Evolutionary conservation across 2,113 vertebrate species (phyloP), one percentile per base, ranked within the genome.

Genomic region (Chrysochloris asiatica): DNA sequence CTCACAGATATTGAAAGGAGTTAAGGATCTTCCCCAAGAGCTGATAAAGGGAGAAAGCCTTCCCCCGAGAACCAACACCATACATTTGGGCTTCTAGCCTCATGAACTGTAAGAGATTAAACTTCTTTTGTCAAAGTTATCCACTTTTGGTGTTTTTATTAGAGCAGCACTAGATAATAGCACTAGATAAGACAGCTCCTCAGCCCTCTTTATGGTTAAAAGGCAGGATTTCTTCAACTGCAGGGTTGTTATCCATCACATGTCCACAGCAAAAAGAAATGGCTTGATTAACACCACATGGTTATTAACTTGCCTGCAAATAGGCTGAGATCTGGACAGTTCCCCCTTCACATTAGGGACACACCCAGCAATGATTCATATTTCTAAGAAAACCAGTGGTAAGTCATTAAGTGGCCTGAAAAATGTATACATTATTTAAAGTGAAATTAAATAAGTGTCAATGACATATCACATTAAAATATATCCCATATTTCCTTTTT

Each of bases 361-460:
- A n/a, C n/a, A n/a, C n/a, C n/a, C n/a, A n/a, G 36, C 36, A 45
- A 33, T 63, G 43, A 89, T 4, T 95, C 86, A 90, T 3, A 71
- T 73, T 92, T 92, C 86, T 85, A 36, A 90, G 86, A 88, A 94
- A 93, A 88, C 45, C 22, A 63, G 61, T 76, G 41, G 4, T 54
- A 67, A n/a, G 38, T 30, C 17, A 85, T 45, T 33, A 67, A 88
- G 45, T 50, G 59, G 41, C 38, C 84, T 67, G 41, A 36, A 92
- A 72, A 92, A 82, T 1, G n/a, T n/a, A n/a, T n/a, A n/a, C 45
- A 52, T 38, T 72, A 76, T 65, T 85, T 72, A 65, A n/a, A 83
- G 8, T 38, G 80, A 84, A 77, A 69, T 36, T 83, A 61, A 84
- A 26, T 72, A 71, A n/a, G 8, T 71, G 30, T 95, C 43, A 7